Base-by-base conservation (phyloP, 1,140 invertebrate genomes). In the Hirudo medicinalis region DNA sequence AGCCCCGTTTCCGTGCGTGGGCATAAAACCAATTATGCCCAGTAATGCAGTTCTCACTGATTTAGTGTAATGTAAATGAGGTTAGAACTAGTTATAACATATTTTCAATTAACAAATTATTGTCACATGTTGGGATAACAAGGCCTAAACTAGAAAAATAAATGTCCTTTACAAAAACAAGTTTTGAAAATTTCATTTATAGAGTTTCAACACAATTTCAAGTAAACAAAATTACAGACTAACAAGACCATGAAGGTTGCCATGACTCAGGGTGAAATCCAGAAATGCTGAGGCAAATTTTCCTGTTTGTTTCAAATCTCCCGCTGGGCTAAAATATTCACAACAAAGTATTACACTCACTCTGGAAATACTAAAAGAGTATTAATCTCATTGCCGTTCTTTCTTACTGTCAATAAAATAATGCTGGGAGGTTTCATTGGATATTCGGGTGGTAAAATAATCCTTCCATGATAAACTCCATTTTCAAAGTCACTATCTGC, bases 341-440 rank as follows among this genome's bases (percentile, higher is more conserved):
- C 0, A 5, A 17, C 19, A 63, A 22, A 13, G 57, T 13, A 63
- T 32, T 25, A 63, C 57, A 63, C 11, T 25, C 3, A 68, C 9
- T 40, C 9, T 32, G 11, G 11, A 13, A 68, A 2, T 25, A 32
- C 67, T 32, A 15, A 11, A 29, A 11, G 19, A 29, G 57, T 63
- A 1, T 36, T 32, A 32, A 68, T n/a, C 2, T 36, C 6, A 36
- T 3, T 36, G 2, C 6, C 6, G 32, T 6, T 36, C 32, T 36
- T 67, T 79, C 83, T 85, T 84, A 92, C 90, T 25, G 94, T 97
- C 25, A 97, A 80, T 71, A 97, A 80, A 76, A 97, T 93, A 75
- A 97, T 93, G 80, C 91, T 92, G 8, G 94, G 94, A 71, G 94
- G 94, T 84, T 96, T 94, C 93, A 97, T 95, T 5, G 94, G 94